Percentiles rank a stretch among this genome's conserved stretches.
phyloP scores from a whole-genome alignment of 2,888 invertebrate species.

The Sinhomidia bicolor region DNA sequence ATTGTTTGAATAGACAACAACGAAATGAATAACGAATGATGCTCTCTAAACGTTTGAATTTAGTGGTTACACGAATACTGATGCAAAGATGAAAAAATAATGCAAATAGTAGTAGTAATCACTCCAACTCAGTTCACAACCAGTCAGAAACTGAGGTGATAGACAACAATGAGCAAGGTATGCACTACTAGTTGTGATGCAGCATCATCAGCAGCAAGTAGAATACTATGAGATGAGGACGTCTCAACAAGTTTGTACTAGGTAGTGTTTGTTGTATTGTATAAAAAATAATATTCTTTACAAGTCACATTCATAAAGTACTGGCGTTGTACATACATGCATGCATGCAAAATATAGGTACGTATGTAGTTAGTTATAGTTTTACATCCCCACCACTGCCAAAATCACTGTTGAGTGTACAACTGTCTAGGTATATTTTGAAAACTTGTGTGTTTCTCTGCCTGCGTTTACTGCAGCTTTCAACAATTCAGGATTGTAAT shows the following conservation, averaged over 20 bases:
- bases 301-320: neutral
- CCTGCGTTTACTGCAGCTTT: neutral
- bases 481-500: neutral
- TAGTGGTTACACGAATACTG: neutral
- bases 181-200: neutral
- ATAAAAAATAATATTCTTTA: neutral
- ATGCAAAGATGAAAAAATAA: neutral
- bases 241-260: constrained; percentile 6
- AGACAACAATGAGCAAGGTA: constrained; percentile 23
- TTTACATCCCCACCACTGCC: neutral
- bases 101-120: constrained; percentile 24
- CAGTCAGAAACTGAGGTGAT: constrained; percentile 13
- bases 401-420: neutral
- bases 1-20: constrained; percentile 18
- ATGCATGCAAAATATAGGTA: no score
- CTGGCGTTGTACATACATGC: neutral
- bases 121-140: constrained; percentile 18
- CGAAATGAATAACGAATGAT: no score
- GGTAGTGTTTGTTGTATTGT: neutral
- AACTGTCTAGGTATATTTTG: neutral
- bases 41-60: no score
- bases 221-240: constrained; percentile 3
- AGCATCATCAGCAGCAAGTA: no score
- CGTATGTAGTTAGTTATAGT: no score
- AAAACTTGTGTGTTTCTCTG: neutral